These are phyloP conservation scores for Oryctes rhinoceros DNA, from an alignment of 1,140 invertebrate species.

Conservation along the genomic window DNA sequence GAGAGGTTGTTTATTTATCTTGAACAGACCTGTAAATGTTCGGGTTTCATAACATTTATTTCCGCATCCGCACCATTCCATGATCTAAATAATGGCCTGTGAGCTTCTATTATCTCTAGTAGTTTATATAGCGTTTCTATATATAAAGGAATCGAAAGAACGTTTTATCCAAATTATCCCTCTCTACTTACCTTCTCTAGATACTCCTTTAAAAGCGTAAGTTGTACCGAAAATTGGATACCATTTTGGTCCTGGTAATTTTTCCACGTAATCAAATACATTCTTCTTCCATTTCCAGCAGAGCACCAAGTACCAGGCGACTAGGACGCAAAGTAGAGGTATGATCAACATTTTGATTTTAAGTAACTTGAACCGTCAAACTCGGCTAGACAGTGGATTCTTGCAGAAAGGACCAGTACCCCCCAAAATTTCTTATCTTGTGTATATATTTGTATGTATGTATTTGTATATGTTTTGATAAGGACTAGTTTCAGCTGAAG, in stretches of 20 bases:
- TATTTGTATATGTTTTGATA: too few relatives aligned
- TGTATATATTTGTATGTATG: too few relatives aligned
- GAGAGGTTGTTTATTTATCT: not conserved
- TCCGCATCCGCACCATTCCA: not conserved
- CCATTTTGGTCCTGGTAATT: not conserved
- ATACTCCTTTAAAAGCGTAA: not conserved
- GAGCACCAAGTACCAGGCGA: not conserved
- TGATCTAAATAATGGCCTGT: not conserved
- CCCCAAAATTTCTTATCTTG: too few relatives aligned
- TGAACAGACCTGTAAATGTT: not conserved
- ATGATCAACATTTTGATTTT: too few relatives aligned
- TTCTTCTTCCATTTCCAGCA: conserved; percentile 24
- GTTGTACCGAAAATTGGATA: conserved; percentile 13
- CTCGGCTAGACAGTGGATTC: too few relatives aligned
- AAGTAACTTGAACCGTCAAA: too few relatives aligned
- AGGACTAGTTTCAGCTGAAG: too few relatives aligned
- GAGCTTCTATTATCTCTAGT: not conserved
- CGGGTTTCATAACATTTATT: conserved; percentile 6
- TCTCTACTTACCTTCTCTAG: not conserved
- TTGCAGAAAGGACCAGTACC: too few relatives aligned
- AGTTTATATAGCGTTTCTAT: not conserved
- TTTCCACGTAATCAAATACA: conserved; percentile 21
- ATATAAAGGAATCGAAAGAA: not conserved
- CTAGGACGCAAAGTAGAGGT: not conserved
- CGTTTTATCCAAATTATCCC: not conserved